These are phyloP conservation scores for Chinchilla lanigera DNA, from an alignment of 2,113 vertebrate genomes.

Conservation along the genomic window DNA sequence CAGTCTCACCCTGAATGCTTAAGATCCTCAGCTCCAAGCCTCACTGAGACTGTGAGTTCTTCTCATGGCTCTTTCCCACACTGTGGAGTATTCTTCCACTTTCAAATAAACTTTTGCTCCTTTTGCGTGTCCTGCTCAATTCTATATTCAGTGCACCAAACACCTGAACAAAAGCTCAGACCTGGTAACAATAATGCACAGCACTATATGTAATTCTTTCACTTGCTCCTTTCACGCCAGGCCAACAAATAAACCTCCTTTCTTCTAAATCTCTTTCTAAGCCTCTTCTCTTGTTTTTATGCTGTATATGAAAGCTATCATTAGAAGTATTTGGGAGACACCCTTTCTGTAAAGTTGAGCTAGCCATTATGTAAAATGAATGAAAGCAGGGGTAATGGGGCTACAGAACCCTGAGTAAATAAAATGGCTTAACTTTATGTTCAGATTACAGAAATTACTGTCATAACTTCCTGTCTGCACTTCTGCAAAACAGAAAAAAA, in stretches of 20 bases:
- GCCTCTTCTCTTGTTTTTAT: neutral
- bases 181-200: neutral
- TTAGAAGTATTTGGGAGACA: neutral
- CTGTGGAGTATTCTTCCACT: neutral
- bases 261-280: neutral
- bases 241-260: neutral
- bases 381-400: neutral
- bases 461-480: neutral
- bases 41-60: neutral
- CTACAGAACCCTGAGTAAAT: constrained; percentile 19
- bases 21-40: neutral
- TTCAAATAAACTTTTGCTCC: neutral
- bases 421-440: neutral
- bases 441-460: constrained; percentile 37
- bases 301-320: neutral
- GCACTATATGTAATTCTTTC: neutral
- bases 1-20: neutral
- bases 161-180: neutral
- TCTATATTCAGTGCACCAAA: neutral
- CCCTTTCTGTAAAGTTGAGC: neutral
- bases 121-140: neutral
- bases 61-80: neutral
- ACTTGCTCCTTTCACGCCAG: neutral
- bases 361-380: neutral
- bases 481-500: neutral